These are phyloP conservation scores for Caranx ignobilis DNA, from an alignment of 2,113 vertebrate genomes.

Conservation along the genomic window DNA sequence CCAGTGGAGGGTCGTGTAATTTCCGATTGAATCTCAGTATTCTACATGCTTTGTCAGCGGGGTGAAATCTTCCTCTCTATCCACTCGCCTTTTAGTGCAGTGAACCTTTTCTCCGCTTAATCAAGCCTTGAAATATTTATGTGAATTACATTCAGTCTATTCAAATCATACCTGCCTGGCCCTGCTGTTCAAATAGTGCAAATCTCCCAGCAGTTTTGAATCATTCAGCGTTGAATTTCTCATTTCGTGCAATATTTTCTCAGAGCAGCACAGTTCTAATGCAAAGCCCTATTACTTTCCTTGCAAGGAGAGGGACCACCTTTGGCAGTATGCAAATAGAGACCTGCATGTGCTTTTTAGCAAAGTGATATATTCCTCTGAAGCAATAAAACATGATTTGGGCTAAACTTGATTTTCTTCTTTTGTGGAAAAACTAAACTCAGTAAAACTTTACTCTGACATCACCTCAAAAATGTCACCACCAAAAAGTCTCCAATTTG, in stretches of 20 bases:
- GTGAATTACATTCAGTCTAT: conserved; percentile 51
- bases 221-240: conserved; percentile 51
- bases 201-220: conserved; percentile 53
- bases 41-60: conserved; percentile 52
- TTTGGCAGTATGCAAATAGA: conserved; percentile 57
- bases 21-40: conserved; percentile 62
- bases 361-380: conserved; percentile 38
- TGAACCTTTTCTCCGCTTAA: conserved; percentile 55
- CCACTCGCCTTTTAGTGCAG: conserved; percentile 38
- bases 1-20: conserved; percentile 48
- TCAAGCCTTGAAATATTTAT: conserved; percentile 70
- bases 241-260: conserved; percentile 55
- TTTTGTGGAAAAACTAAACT: conserved; percentile 27
- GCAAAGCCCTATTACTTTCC: conserved; percentile 58
- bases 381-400: conserved; percentile 47
- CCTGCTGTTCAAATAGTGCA: conserved; percentile 31
- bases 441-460: neutral
- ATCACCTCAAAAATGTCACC: neutral
- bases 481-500: neutral
- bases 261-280: conserved; percentile 42
- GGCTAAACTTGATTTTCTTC: conserved; percentile 23
- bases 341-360: conserved; percentile 49
- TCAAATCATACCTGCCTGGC: conserved; percentile 47
- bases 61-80: conserved; percentile 40
- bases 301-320: conserved; percentile 40